phyloP scores from a whole-genome alignment of 2,888 invertebrate genomes.

The Poecilobothrus nobilitatus region DNA sequence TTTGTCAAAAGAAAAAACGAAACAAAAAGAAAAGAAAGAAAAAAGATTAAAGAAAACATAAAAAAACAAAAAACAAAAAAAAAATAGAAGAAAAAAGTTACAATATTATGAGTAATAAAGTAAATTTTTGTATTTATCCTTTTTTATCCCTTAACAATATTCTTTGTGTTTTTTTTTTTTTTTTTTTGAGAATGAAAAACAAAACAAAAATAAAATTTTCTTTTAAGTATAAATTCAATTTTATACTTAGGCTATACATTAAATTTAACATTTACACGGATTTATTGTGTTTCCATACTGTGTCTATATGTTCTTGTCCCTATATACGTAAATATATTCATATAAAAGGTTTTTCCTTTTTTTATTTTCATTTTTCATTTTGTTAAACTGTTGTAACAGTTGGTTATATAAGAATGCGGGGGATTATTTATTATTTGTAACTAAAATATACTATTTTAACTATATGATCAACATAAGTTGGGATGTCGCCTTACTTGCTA shows the following conservation, averaged over 20 bases:
- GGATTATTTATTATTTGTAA: too few species aligned
- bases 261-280: background rate
- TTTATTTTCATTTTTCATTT: too few species aligned
- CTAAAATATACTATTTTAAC: too few species aligned
- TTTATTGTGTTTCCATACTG: background rate
- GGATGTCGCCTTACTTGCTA: too few species aligned
- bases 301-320: too few species aligned
- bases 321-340: too few species aligned
- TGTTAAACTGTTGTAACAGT: too few species aligned
- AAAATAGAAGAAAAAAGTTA: background rate
- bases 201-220: background rate
- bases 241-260: background rate
- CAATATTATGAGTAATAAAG: background rate
- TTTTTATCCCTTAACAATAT: background rate
- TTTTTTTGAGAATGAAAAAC: background rate
- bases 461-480: too few species aligned
- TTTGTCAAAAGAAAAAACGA: background rate
- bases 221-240: constrained; percentile 1
- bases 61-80: background rate
- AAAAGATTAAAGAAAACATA: background rate
- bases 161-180: background rate
- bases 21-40: background rate
- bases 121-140: background rate
- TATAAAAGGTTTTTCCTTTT: too few species aligned
- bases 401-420: too few species aligned